Base-by-base conservation (phyloP, 2,888 invertebrate species). In the Chrysolina oricalcia region DNA sequence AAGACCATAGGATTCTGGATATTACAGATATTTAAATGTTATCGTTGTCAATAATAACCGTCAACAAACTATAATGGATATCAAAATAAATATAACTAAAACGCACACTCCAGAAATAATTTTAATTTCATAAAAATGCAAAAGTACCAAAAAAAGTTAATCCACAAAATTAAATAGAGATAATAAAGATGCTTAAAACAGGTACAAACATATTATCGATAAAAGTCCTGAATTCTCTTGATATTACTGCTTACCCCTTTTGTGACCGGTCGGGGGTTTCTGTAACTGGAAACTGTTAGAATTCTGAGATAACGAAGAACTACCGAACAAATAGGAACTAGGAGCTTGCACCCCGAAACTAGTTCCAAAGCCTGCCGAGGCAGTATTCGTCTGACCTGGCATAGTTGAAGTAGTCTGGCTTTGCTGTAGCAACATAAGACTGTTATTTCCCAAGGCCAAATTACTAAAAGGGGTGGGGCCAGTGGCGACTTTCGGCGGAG, bases 231-330 rank as follows among this genome's bases (percentile, higher is more conserved):
- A 35, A 35, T 27, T 15, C 1, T n/a, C 59, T 10, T 17, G 15
- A 65, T 27, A 21, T 80, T 81, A 86, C 75, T 93, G 92, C 84
- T 94, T 94, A 75, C 92, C 93, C 77, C 94, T 89, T 87, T 94
- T 94, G 75, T 90, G 91, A 69, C 92, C 92, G 46, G 90, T 85
- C 35, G 94, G 94, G 40, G 94, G 94, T 84, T 93, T 94, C 88
- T 94, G 94, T 56, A 94, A 90, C 83, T 93, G 93, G 88, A 94
- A 94, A 81, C 86, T 83, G 62, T 67, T 72, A 5, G 74, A 56
- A 73, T 41, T 72, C 53, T 65, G 72, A 41, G 23, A 50, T n/a
- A 70, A 53, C n/a, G 85, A 82, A n/a, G 85, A 81, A 64, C 84
- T 82, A 2, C 87, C 86, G 71, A 89, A 86, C 84, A 68, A 84